phyloP scores from a whole-genome alignment of 2,797 vertebrate genomes.

The Anabacerthia variegaticeps region DNA sequence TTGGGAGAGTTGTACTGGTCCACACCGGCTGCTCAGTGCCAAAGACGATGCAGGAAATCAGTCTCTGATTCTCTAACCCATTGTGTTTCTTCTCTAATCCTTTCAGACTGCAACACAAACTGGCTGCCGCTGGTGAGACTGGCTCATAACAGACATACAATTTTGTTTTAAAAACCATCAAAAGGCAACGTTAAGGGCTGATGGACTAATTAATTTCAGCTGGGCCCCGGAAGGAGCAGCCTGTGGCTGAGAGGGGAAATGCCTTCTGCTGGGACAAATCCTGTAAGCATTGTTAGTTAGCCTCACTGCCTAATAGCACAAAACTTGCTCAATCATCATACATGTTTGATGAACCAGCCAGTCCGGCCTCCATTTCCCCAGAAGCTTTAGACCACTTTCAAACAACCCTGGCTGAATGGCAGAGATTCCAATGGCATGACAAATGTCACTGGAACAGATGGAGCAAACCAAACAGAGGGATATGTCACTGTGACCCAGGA shows the following conservation, averaged over 20 bases:
- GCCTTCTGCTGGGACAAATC: background rate
- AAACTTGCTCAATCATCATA: background rate
- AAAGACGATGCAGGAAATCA: background rate
- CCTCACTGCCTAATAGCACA: background rate
- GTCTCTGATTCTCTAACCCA: background rate
- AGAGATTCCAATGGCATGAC: background rate
- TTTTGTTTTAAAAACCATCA: background rate
- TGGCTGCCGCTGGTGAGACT: background rate
- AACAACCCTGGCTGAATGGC: background rate
- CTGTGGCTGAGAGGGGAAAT: background rate
- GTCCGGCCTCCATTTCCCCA: background rate
- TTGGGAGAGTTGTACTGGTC: background rate
- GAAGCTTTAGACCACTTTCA: background rate
- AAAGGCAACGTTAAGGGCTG: background rate
- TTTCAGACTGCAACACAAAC: background rate
- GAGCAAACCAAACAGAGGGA: background rate
- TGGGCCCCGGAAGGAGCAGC: background rate
- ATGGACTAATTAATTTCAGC: constrained; percentile 9
- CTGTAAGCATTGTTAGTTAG: background rate
- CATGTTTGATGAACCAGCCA: background rate
- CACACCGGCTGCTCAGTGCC: background rate
- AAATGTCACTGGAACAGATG: rapidly evolving
- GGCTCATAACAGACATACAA: background rate
- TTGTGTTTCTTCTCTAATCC: rapidly evolving
- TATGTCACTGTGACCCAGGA: background rate